Base-by-base conservation (phyloP, 2,888 invertebrate genomes). In the Mongoloraphidia duomilia region DNA sequence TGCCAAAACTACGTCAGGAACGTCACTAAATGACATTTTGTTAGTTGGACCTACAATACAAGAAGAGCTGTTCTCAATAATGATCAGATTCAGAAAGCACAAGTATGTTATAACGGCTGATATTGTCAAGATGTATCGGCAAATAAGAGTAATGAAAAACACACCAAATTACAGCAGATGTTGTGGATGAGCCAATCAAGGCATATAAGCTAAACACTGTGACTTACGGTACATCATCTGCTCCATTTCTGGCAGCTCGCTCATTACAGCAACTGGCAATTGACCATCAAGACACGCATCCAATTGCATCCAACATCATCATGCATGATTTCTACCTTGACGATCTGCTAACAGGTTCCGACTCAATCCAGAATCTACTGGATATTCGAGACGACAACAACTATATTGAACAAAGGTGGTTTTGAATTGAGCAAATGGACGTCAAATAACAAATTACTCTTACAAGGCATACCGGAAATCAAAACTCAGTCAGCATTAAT, bases 191-290 rank as follows among this genome's bases (percentile, higher is more conserved):
- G n/a, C 12, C 8, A 13, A 14, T 34, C 6, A n/a, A 34, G n/a
- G 10, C 14, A 9, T 33, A 44, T 34, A 11, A 33, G 8, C 14
- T 44, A 34, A 44, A 49, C 52, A 46, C 49, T 41, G 47, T 54
- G 36, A 53, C 51, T 49, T n/a, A 53, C 52, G 36, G 50, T 49
- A 51, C 50, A 54, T 44, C 53, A 49, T 50, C 50, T 52, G 41
- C 53, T 45, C 44, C 53, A 44, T 51, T 51, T 44, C 53, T 54
- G 46, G 53, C 39, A 53, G 52, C 53, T 50, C 52, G 47, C 34
- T 17, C 6, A 6, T 12, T 44, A 34, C 26, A 44, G n/a, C 33
- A 44, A 44, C 5, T 44, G 6, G 44, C n/a, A 11, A 12, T 34
- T 34, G 4, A 44, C 11, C n/a, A 33, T 44, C 11, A 34, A 34